These are phyloP conservation scores for Salvelinus namaycush DNA, from an alignment of 2,113 vertebrate genomes.

Conservation along the genomic window DNA sequence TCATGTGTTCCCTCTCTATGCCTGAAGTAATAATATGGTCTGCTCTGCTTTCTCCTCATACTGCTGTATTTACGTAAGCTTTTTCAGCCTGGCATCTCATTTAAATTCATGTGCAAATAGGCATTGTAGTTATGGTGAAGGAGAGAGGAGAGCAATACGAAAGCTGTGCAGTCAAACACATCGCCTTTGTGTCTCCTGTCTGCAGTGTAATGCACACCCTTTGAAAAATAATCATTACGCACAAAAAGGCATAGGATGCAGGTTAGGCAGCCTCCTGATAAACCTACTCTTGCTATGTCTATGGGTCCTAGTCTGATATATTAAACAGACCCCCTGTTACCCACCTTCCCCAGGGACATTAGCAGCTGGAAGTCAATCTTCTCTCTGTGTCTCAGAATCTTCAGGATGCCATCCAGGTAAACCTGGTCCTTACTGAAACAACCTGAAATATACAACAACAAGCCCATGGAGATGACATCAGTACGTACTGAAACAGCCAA, in stretches of 20 bases:
- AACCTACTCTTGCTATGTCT: too few species aligned
- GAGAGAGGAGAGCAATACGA: background rate
- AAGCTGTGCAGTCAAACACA: too few species aligned
- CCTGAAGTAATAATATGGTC: background rate
- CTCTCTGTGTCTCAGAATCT: slow-evolving; percentile 84
- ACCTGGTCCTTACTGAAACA: slow-evolving; percentile 98
- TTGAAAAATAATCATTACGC: too few species aligned
- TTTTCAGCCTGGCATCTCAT: background rate
- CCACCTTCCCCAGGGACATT: slow-evolving; percentile 92
- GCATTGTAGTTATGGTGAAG: background rate
- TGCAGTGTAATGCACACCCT: too few species aligned
- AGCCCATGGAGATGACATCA: background rate
- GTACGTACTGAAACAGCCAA: background rate
- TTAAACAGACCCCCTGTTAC: slow-evolving; percentile 7
- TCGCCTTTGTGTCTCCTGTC: too few species aligned
- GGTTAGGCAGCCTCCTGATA: too few species aligned
- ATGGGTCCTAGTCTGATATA: background rate
- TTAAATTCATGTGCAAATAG: background rate
- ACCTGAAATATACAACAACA: slow-evolving; percentile 66
- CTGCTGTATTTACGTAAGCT: slow-evolving; percentile 8
- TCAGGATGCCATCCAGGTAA: slow-evolving; percentile 90
- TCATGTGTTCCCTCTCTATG: background rate
- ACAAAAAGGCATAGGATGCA: too few species aligned
- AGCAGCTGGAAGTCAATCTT: slow-evolving; percentile 90
- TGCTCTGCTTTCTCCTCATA: background rate